phyloP scores from a whole-genome alignment of 1,140 invertebrate genomes.

The Uloborus diversus region DNA sequence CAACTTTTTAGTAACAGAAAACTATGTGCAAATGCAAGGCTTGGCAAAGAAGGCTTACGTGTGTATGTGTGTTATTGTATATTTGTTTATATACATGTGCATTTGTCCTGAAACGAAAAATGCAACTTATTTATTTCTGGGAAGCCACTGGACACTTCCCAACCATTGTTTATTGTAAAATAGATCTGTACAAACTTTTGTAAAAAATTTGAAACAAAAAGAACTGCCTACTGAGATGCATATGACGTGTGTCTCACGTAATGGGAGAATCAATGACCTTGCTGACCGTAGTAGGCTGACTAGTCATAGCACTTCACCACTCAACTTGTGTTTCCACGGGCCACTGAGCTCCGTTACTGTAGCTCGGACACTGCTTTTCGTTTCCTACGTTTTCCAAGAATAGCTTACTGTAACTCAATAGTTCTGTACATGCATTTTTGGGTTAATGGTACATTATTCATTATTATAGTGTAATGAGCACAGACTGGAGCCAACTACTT shows the following conservation, averaged over 20 bases:
- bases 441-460: slow-evolving; percentile 22
- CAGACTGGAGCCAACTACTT: slow-evolving; percentile 46
- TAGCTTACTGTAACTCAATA: background rate
- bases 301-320: slow-evolving; percentile 17
- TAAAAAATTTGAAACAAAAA: slow-evolving; percentile 28
- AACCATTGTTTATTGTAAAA: slow-evolving; percentile 49
- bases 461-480: slow-evolving; percentile 24
- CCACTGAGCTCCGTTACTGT: background rate
- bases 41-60: slow-evolving; percentile 39
- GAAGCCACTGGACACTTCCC: slow-evolving; percentile 23
- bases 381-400: no score
- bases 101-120: slow-evolving; percentile 37
- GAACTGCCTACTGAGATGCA: background rate
- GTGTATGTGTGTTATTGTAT: slow-evolving; percentile 51
- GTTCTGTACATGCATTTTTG: background rate
- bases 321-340: background rate
- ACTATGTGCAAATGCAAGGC: slow-evolving; percentile 8
- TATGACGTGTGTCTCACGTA: background rate
- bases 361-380: background rate
- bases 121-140: slow-evolving; percentile 53
- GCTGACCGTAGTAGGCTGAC: slow-evolving; percentile 25
- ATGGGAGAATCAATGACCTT: slow-evolving; percentile 25
- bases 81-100: slow-evolving; percentile 53
- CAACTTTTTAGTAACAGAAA: slow-evolving; percentile 1
- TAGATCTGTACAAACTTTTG: slow-evolving; percentile 53